phyloP scores from a whole-genome alignment of 1,140 invertebrate species.

The Mactra quadrangularis region DNA sequence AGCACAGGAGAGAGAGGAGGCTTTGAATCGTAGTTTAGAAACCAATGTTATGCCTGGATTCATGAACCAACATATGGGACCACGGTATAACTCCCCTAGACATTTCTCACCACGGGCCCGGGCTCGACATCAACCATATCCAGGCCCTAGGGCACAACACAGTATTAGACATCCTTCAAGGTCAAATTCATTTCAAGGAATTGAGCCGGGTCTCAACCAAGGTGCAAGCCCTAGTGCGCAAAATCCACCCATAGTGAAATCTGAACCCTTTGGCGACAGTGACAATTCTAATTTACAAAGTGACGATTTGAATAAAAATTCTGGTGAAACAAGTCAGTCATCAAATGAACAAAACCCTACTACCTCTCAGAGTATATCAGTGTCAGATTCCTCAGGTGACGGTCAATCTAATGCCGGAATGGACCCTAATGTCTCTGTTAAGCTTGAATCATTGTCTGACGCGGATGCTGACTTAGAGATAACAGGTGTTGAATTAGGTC shows the following conservation, averaged over 20 bases:
- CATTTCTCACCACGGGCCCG: constrained; percentile 3
- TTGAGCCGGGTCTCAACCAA: neutral
- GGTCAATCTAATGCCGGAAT: too few species aligned
- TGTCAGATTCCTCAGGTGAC: neutral
- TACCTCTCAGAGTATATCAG: neutral
- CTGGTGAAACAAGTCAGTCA: neutral
- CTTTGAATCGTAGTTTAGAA: neutral
- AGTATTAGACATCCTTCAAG: neutral
- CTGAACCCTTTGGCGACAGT: neutral
- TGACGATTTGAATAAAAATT: neutral
- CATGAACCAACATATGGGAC: constrained; percentile 11
- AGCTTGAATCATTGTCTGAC: constrained; percentile 24
- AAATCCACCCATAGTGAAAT: neutral
- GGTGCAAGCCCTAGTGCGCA: neutral
- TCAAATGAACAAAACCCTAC: neutral
- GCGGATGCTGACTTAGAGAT: constrained; percentile 42
- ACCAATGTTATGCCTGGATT: constrained; percentile 5
- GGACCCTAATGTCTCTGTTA: constrained; percentile 1
- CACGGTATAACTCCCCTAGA: constrained; percentile 1
- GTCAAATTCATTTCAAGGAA: neutral
- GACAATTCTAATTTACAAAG: neutral
- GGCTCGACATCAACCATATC: neutral
- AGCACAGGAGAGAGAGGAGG: constrained; percentile 26
- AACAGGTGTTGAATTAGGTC: constrained; percentile 37
- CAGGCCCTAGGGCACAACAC: neutral